A percentile compares a stretch with the other conserved stretches of the same genome.
Evolutionary conservation across 2,113 vertebrate genomes (phyloP).

Genomic region (Myrmecophaga tridactyla): DNA sequence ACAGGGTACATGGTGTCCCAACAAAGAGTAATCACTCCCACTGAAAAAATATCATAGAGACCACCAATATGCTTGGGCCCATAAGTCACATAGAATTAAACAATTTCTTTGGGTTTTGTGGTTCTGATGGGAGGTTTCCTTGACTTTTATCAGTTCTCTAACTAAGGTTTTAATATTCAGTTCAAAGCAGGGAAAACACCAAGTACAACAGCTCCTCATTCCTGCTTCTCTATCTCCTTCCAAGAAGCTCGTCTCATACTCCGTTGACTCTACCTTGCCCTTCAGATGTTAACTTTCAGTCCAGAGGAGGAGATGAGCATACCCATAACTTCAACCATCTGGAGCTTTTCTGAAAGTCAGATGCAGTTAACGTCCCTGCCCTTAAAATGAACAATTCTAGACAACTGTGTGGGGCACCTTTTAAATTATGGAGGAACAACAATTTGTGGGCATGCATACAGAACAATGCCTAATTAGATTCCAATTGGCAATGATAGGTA

Average conservation of each 20-base stretch:
- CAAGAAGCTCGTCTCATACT: background rate
- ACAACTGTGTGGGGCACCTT: background rate
- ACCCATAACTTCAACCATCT: background rate
- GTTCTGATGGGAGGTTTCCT: background rate
- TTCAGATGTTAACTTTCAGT: background rate
- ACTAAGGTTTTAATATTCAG: background rate
- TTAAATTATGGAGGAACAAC: background rate
- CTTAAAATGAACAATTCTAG: background rate
- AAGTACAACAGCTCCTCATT: background rate
- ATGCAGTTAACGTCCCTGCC: background rate
- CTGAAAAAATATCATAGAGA: background rate
- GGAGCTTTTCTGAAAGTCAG: background rate
- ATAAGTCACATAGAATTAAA: background rate
- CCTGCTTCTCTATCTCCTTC: background rate
- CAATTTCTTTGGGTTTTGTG: background rate
- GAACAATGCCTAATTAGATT: background rate
- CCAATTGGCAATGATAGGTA: background rate
- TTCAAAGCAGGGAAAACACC: background rate
- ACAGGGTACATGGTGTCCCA: background rate
- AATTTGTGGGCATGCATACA: background rate
- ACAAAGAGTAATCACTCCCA: background rate
- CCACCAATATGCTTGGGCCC: background rate
- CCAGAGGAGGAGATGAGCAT: fast-evolving
- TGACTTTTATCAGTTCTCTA: background rate
- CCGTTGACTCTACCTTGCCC: too few species aligned